A percentile compares a stretch with the other conserved stretches of the same genome.
Evolutionary conservation across 2,797 vertebrate genomes (phyloP).

Genomic region (Aldrovandia affinis): DNA sequence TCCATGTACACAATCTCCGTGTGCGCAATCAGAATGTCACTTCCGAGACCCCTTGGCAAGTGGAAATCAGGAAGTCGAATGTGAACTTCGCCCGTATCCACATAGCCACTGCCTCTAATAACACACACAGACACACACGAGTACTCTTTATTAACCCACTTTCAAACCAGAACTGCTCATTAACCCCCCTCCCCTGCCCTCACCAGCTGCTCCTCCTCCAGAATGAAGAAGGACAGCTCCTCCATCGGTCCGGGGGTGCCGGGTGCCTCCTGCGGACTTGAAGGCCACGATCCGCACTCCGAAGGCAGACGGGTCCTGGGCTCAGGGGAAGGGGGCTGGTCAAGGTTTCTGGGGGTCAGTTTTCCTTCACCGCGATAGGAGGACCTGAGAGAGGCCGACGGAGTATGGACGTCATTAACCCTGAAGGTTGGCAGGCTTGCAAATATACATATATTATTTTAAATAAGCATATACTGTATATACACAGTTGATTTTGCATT

Average conservation of each 20-base stretch:
- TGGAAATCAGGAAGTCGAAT: background rate
- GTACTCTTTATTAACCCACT: background rate
- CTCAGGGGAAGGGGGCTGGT: constrained; percentile 45
- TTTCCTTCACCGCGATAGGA: constrained; percentile 53
- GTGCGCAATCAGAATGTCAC: background rate
- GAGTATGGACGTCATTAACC: background rate
- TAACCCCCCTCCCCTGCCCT: background rate
- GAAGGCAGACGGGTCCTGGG: constrained; percentile 38
- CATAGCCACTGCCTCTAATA: background rate
- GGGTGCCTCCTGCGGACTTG: constrained; percentile 36
- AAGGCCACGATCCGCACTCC: constrained; percentile 36
- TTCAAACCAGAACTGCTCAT: background rate
- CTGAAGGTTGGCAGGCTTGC: too few species aligned
- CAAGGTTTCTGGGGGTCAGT: constrained; percentile 46
- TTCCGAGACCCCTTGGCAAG: background rate
- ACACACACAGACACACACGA: constrained; percentile 27
- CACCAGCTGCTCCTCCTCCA: constrained; percentile 55
- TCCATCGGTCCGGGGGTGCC: constrained; percentile 49
- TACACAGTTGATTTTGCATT: too few species aligned
- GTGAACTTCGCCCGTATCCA: background rate
- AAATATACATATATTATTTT: too few species aligned
- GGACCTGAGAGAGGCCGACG: constrained; percentile 45
- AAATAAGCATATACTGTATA: too few species aligned
- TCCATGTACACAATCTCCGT: background rate
- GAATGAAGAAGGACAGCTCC: constrained; percentile 48